Conservation (phyloP, 2,888 invertebrate species). For the Chaetogeoica ovagalla region DNA sequence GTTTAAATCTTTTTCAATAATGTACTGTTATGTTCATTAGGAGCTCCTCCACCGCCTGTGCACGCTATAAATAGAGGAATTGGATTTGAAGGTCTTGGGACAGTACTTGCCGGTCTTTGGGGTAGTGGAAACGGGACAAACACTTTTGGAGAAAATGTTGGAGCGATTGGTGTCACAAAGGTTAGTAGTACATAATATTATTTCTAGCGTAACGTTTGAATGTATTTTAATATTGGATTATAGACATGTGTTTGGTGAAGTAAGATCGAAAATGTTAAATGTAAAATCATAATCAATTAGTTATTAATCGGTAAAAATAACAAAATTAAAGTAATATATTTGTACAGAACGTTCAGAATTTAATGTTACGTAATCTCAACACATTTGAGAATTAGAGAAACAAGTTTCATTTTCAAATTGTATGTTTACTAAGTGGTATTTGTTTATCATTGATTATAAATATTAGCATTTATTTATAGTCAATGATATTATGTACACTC, state of each 20-base stretch:
- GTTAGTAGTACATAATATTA: conserved; percentile 60
- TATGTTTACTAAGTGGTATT: no score
- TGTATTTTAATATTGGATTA: not conserved
- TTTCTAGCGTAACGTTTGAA: no score
- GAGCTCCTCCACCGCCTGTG: conserved; percentile 79
- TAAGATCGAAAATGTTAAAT: not conserved
- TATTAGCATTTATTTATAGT: no score
- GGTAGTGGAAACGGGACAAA: conserved; percentile 87
- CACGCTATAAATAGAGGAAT: conserved; percentile 88
- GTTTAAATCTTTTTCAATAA: not conserved
- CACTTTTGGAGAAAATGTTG: conserved; percentile 88
- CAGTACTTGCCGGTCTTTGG: conserved; percentile 80
- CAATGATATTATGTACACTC: no score
- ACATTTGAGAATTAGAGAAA: no score
- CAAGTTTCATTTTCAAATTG: no score
- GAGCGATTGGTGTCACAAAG: conserved; percentile 84
- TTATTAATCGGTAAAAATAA: no score
- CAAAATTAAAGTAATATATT: no score
- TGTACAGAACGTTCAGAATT: no score
- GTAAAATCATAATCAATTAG: no score
- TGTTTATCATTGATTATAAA: no score
- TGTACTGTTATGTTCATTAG: conserved; percentile 59
- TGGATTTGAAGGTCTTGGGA: conserved; percentile 82
- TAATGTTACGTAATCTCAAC: no score
- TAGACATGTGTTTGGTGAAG: not conserved